Evolutionary conservation across 2,113 vertebrate species (phyloP).

Genomic region (Macquaria australasica): DNA sequence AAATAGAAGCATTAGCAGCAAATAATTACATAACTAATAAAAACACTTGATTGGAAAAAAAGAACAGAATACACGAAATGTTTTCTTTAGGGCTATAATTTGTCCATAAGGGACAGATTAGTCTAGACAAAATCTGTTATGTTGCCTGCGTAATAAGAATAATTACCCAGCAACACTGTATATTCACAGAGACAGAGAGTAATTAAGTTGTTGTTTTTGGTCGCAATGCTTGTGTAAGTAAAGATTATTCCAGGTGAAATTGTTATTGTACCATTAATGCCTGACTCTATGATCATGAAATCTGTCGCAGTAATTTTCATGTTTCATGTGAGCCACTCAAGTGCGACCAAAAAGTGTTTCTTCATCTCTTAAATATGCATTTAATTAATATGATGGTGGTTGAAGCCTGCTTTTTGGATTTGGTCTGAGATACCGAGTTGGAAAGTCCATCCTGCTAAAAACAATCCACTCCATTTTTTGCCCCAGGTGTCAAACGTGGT

Average conservation of each 20-base stretch:
- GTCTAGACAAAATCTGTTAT: conserved; percentile 32
- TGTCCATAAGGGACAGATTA: conserved; percentile 45
- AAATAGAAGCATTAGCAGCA: conserved; percentile 20
- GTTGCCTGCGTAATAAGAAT: conserved; percentile 28
- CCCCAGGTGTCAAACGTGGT: conserved; percentile 40
- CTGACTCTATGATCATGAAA: conserved; percentile 28
- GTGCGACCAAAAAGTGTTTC: conserved; percentile 9
- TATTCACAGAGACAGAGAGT: conserved; percentile 29
- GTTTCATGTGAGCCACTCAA: conserved; percentile 26
- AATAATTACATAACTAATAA: not conserved
- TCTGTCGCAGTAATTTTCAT: conserved; percentile 18
- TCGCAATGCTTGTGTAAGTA: conserved; percentile 31
- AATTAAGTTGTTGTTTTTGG: conserved; percentile 59
- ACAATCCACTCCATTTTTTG: conserved; percentile 12
- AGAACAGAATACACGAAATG: not conserved
- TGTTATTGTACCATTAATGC: conserved; percentile 43
- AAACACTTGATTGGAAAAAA: not conserved
- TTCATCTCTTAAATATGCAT: conserved; percentile 19
- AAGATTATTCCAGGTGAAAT: conserved; percentile 42
- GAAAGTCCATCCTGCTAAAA: conserved; percentile 35
- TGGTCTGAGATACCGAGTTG: not conserved
- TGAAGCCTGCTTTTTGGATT: conserved; percentile 5
- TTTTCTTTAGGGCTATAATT: conserved; percentile 19
- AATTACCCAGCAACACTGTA: conserved; percentile 54
- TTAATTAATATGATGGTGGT: conserved; percentile 1